A percentile compares a stretch with the other conserved stretches of the same genome.
phyloP scores from a whole-genome alignment of 2,113 vertebrate genomes.

The Siphamia tubifer region DNA sequence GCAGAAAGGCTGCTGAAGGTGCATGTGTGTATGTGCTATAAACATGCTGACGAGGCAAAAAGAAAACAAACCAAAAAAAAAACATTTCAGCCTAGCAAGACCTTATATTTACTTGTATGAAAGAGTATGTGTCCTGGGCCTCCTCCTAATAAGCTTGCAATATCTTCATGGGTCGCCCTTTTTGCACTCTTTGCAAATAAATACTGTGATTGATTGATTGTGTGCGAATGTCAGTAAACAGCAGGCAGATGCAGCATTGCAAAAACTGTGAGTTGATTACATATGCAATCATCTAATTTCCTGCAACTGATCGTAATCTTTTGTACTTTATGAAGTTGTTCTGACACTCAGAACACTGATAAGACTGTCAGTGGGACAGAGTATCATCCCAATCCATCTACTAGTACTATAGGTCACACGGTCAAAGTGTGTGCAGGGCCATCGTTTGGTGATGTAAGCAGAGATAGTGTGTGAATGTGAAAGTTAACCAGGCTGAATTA shows the following conservation, averaged over 20 bases:
- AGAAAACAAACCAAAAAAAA: too few relatives aligned
- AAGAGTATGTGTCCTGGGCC: too few relatives aligned
- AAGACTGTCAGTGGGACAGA: slow-evolving; percentile 14
- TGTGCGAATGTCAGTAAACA: neutral
- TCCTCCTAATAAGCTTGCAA: too few relatives aligned
- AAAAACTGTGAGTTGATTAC: neutral
- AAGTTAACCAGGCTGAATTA: neutral
- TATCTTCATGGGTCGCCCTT: too few relatives aligned
- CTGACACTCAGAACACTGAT: slow-evolving; percentile 25
- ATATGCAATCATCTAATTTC: neutral
- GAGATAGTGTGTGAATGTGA: neutral
- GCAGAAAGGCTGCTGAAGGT: neutral
- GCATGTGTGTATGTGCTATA: accelerated
- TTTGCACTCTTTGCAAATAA: too few relatives aligned
- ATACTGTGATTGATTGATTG: too few relatives aligned
- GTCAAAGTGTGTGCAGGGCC: neutral
- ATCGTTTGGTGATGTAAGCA: slow-evolving; percentile 6
- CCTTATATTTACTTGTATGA: slow-evolving; percentile 30
- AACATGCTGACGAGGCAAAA: neutral
- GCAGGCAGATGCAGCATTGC: neutral
- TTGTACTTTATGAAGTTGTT: slow-evolving; percentile 29
- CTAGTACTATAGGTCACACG: neutral
- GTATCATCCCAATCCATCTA: neutral
- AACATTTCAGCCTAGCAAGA: slow-evolving; percentile 37
- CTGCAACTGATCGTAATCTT: neutral